Evolutionary conservation across 2,113 vertebrate species (phyloP).

Genomic region (Corythornis madagascariensis): DNA sequence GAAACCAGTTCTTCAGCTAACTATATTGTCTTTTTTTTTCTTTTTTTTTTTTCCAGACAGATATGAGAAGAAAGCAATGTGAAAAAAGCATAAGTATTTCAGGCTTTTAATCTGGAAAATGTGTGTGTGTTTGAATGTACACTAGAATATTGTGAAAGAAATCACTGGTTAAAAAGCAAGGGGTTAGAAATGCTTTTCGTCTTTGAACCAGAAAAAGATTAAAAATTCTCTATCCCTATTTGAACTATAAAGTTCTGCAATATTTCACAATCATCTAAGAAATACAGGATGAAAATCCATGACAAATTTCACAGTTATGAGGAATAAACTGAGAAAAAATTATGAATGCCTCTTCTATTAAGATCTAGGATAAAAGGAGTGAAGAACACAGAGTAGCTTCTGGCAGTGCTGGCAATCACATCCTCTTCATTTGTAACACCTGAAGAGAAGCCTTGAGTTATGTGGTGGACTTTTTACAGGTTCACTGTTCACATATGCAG

Average conservation of each 20-base stretch:
- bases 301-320: background rate
- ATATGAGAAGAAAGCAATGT: background rate
- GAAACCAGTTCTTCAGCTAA: background rate
- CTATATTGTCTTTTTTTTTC: background rate
- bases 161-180: background rate
- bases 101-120: background rate
- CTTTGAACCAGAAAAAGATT: background rate
- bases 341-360: background rate
- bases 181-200: background rate
- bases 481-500: background rate
- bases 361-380: background rate
- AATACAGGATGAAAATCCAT: background rate
- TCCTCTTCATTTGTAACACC: background rate
- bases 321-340: background rate
- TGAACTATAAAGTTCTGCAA: background rate
- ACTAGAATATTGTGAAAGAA: background rate
- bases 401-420: background rate
- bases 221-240: background rate
- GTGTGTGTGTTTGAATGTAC: background rate
- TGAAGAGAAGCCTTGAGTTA: background rate
- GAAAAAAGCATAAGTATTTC: background rate
- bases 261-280: background rate
- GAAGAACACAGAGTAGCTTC: background rate
- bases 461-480: accelerated
- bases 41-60: background rate